Conservation (phyloP, 2,113 vertebrate genomes). For the Leptobrachium ailaonicum region DNA sequence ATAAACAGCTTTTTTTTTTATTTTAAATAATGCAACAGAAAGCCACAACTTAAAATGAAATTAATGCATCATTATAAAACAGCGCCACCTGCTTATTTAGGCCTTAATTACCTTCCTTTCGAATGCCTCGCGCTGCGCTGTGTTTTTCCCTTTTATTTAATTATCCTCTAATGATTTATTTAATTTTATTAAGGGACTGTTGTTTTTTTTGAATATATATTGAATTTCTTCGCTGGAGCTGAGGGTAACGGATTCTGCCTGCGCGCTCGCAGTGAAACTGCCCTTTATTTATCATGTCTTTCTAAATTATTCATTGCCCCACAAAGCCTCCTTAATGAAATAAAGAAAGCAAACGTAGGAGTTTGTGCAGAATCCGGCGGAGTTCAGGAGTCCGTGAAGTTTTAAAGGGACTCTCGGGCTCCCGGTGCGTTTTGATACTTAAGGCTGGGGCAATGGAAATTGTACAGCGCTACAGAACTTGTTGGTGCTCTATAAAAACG, state of each 20-base stretch:
- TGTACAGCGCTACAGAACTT: too few species aligned
- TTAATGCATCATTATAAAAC: neutral
- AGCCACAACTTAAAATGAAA: neutral
- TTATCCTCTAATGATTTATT: constrained; percentile 2
- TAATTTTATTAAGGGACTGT: constrained; percentile 37
- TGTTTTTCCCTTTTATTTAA: constrained; percentile 18
- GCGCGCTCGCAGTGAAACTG: neutral
- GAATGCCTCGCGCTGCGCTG: neutral
- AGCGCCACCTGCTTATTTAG: constrained; percentile 22
- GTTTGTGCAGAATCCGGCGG: too few species aligned
- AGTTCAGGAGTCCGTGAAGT: too few species aligned
- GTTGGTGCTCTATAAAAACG: too few species aligned
- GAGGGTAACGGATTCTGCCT: neutral
- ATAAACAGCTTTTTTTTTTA: too few species aligned
- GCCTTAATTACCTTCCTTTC: constrained; percentile 10
- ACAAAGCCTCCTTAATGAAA: neutral
- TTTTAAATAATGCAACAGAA: constrained; percentile 14
- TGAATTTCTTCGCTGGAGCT: constrained; percentile 21
- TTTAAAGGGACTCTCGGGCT: too few species aligned
- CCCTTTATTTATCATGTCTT: constrained; percentile 9
- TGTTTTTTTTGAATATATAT: neutral
- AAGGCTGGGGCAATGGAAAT: too few species aligned
- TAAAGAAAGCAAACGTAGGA: too few species aligned
- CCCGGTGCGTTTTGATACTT: too few species aligned
- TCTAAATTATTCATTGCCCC: constrained; percentile 16